Evolutionary conservation across 2,797 vertebrate genomes (phyloP), one percentile per base, ranked within the genome.

Genomic region (Choloepus didactylus): DNA sequence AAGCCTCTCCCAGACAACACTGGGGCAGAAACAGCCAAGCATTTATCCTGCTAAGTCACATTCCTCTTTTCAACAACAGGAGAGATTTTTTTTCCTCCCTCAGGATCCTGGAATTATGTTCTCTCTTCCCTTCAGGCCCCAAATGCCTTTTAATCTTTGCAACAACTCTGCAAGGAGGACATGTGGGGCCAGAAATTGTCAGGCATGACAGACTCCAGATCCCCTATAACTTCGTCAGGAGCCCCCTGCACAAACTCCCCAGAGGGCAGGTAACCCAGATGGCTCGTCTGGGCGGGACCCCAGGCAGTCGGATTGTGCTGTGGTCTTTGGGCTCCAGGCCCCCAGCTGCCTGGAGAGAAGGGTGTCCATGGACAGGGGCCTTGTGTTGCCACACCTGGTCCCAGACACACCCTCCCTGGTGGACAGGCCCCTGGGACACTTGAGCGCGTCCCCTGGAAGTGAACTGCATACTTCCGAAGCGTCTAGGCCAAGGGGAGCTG

Each of bases 151-250:
- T 79, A 87, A 87, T 93, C 76, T 81, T 85, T 44, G 5, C 54
- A 72, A 38, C 31, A 85, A 67, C 44, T 70, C 72, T 21, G 77
- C 80, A 60, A 75, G 91, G 66, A 79, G 41, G 56, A 51, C 35
- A 29, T 4, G 0, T 2, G 73, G 70, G n/a, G 59, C 73, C 8
- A 67, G 54, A 70, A 56, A 56, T 0, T 64, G 92, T 90, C 92
- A 96, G 84, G 60, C 6, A 1, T 84, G 88, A 96, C 0, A 15
- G 72, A 89, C 41, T 94, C 93, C 96, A 96, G 96, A 94, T 70
- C 82, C 0, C 73, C 94, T 29, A 5, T 19, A 75, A 93, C 92
- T 31, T 54, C 31, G 4, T 66, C 51, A 3, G 86, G 62, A 73
- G 73, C 70, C 70, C 35, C 59, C 54, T 12, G 59, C 67, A 10